Evolutionary conservation across 2,797 vertebrate genomes (phyloP).

Genomic region (Argyrosomus regius): DNA sequence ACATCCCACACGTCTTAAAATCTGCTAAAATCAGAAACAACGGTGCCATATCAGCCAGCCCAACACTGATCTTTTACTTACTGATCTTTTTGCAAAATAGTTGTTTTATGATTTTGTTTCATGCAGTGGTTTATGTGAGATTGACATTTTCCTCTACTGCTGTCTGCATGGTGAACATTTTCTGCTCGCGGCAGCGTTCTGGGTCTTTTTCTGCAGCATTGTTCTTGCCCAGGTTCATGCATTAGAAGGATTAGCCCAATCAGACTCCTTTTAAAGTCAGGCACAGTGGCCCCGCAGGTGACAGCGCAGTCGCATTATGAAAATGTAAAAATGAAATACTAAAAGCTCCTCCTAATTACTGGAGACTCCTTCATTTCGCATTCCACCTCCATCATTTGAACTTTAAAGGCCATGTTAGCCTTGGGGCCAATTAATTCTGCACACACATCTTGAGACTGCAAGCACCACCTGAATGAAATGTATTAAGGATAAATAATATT

Average conservation of each 20-base stretch:
- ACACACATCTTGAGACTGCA: slow-evolving; percentile 1
- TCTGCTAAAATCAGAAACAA: neutral
- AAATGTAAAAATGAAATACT: slow-evolving; percentile 37
- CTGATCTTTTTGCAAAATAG: slow-evolving; percentile 5
- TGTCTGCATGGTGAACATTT: slow-evolving; percentile 19
- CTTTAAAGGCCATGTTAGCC: slow-evolving; percentile 48
- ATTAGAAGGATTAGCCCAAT: slow-evolving; percentile 27
- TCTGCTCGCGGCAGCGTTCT: neutral
- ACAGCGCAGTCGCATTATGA: slow-evolving; percentile 24
- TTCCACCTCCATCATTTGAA: slow-evolving; percentile 52
- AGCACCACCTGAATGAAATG: slow-evolving; percentile 4
- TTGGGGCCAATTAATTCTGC: slow-evolving; percentile 42
- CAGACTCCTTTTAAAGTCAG: slow-evolving; percentile 14
- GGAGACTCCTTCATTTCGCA: slow-evolving; percentile 38
- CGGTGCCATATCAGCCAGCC: neutral
- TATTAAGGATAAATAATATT: neutral
- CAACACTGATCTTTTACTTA: slow-evolving; percentile 13
- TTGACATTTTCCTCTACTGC: slow-evolving; percentile 22
- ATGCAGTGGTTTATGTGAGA: slow-evolving; percentile 21
- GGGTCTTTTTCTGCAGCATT: slow-evolving; percentile 17
- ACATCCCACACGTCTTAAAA: neutral
- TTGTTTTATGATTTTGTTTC: slow-evolving; percentile 17
- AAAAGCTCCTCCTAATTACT: slow-evolving; percentile 46
- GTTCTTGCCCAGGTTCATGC: slow-evolving; percentile 27
- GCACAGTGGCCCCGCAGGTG: slow-evolving; percentile 24